Evolutionary conservation across 2,113 vertebrate genomes (phyloP), one percentile per base, ranked within the genome.

Genomic region (Mastomys coucha): DNA sequence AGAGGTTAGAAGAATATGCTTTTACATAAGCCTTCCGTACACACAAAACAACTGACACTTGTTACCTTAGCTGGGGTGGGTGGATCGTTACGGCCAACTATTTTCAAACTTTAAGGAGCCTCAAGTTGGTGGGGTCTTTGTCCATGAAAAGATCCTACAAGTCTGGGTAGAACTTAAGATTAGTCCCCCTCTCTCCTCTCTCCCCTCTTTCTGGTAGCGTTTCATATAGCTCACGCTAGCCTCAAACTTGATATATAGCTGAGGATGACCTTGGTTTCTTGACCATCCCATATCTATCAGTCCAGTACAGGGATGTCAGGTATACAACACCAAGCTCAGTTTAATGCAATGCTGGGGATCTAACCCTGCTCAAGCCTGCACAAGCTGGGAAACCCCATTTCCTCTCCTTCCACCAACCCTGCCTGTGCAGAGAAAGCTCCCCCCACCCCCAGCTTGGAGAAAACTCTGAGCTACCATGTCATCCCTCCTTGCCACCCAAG

Each of bases 21-120:
- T 84, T 93, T 58, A 72, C 78, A 92, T 92, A 88, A 67, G 90
- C 53, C 75, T 73, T 81, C 51, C 42, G 49, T 7, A 53, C 58
- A 65, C 70, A 77, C 84, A 82, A 72, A 56, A 65, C 36, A 7
- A 14, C 42, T 28, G 80, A 86, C 69, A 28, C 69, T 73, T 67
- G 76, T 28, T 14, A 22, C 20, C 63, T 67, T 70, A 36, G 31
- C 92, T 7, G 28, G 56, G 39, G 22, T 31, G 0, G 75, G 31
- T 20, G 69, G 45, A 7, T 0, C 20, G 45, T 67, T 8, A 19
- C 0, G 1, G 56, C 22, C 60, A 12, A 53, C 22, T 67, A 10
- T 31, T 92, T 72, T 76, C 33, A 60, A 45, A 42, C 49, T 81
- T 86, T 20, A 45, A 63, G 70, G 51, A 53, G 45, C 7, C 72